Base-by-base conservation (phyloP, 1,140 invertebrate genomes). In the Leptinotarsa undecemlineata region DNA sequence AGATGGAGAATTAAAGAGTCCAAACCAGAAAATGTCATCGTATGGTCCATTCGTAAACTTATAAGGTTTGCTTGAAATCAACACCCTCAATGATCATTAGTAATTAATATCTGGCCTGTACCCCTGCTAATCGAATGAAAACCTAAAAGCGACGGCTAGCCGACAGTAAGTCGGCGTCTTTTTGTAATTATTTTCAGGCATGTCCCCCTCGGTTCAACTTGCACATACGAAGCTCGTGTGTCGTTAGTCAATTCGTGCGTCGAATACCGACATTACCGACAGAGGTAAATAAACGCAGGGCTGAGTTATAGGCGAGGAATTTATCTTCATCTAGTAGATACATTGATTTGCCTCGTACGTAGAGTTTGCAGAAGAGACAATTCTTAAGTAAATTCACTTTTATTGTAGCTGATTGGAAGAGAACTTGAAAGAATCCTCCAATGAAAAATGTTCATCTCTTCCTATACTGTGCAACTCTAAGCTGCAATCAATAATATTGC, bases 181-280 rank as follows among this genome's bases (percentile, higher is more conserved):
- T 57, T 57, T 57, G 51, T 57, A 57, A 57, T 57, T 57, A 57
- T 57, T 57, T 57, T 57, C 51, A 57, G 51, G 51, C 51, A 57
- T 57, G n/a, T 57, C 51, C n/a, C n/a, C 51, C 51, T 57, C 51
- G 51, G 51, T 57, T 57, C 51, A 57, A 15, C 51, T 57, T 19
- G 51, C n/a, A 57, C 17, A 57, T 57, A 57, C 51, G 2, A 57
- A 57, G 51, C 51, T 57, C n/a, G 13, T 19, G 51, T 17, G 51
- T 57, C 51, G 51, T 57, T 57, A 57, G 51, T 57, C 51, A 57
- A 57, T 57, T 57, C 51, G 51, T 57, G 51, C 51, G 17, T 57
- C n/a, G 51, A 57, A 57, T 57, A 57, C 5, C 51, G 14, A 57
- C 51, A n/a, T 57, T 57, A 57, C 51, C 51, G 51, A 15, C 51